These are phyloP conservation scores for Fragum sueziense DNA, from an alignment of 2,888 invertebrate species.

Conservation along the genomic window DNA sequence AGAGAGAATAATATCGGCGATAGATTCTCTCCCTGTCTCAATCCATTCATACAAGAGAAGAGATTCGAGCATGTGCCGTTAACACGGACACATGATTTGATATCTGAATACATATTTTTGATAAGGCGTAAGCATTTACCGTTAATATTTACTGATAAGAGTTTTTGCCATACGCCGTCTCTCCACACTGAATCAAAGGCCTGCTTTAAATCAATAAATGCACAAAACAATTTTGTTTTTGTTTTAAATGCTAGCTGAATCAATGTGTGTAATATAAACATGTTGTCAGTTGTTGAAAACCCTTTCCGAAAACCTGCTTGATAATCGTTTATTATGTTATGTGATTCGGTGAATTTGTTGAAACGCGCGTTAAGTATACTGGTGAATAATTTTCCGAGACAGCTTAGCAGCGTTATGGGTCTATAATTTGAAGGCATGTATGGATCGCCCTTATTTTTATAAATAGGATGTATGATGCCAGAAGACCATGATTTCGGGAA, in stretches of 20 bases:
- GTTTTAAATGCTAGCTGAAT: constrained; percentile 15
- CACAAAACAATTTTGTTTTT: constrained; percentile 23
- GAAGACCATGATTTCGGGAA: constrained; percentile 12
- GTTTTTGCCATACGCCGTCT: constrained; percentile 26
- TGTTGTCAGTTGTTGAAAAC: constrained; percentile 29
- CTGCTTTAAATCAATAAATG: constrained; percentile 37
- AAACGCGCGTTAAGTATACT: constrained; percentile 4
- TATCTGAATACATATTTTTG: constrained; percentile 24
- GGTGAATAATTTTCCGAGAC: constrained; percentile 25
- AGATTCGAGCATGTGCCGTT: constrained; percentile 9
- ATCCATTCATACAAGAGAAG: constrained; percentile 8
- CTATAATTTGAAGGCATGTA: constrained; percentile 20
- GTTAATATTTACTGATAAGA: constrained; percentile 23
- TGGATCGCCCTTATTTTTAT: constrained; percentile 29
- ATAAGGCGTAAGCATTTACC: constrained; percentile 29
- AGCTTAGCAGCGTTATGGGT: constrained; percentile 21
- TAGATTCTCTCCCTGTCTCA: constrained; percentile 31
- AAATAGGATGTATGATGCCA: constrained; percentile 20
- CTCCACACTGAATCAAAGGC: constrained; percentile 38
- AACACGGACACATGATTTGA: constrained; percentile 22
- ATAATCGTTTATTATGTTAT: constrained; percentile 14
- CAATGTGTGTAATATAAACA: constrained; percentile 22
- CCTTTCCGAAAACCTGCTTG: constrained; percentile 33
- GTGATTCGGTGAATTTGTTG: background rate
- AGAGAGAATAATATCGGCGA: constrained; percentile 31